phyloP scores from a whole-genome alignment of 2,888 invertebrate species.

The Bombylius discolor region DNA sequence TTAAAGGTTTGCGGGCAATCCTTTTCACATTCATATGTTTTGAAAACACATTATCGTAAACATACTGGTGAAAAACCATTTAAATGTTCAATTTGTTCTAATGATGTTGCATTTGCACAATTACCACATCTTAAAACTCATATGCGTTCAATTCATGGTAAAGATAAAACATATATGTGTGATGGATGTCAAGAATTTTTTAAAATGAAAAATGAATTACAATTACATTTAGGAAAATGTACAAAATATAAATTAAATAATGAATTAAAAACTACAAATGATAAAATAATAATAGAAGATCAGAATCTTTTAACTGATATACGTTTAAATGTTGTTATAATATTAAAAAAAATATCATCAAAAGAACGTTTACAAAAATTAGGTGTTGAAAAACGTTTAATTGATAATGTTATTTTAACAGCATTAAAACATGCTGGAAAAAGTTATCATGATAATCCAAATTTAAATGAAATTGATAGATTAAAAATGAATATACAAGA shows the following conservation, averaged over 20 bases:
- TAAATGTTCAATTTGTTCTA: constrained; percentile 55
- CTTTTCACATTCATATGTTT: constrained; percentile 73
- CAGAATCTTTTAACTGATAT: constrained; percentile 48
- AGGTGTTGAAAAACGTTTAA: constrained; percentile 58
- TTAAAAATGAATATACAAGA: constrained; percentile 63
- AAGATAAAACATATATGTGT: constrained; percentile 66
- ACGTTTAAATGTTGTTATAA: constrained; percentile 64
- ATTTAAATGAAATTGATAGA: constrained; percentile 46
- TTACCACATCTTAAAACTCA: constrained; percentile 79
- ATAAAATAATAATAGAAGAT: constrained; percentile 10
- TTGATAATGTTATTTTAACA: constrained; percentile 68
- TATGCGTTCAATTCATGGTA: constrained; percentile 72
- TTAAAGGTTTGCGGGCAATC: constrained; percentile 47
- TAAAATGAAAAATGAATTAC: constrained; percentile 60
- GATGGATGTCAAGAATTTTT: constrained; percentile 58
- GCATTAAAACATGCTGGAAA: constrained; percentile 64
- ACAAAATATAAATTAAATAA: constrained; percentile 15
- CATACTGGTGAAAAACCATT: constrained; percentile 83
- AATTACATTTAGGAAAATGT: constrained; percentile 48
- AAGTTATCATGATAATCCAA: constrained; percentile 46
- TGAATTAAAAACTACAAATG: constrained; percentile 3
- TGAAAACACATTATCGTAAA: constrained; percentile 67
- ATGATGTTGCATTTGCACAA: constrained; percentile 58
- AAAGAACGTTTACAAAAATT: constrained; percentile 61
- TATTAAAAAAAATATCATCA: constrained; percentile 72